Base-by-base conservation (phyloP, 2,797 vertebrate species). In the Pipistrellus kuhlii region DNA sequence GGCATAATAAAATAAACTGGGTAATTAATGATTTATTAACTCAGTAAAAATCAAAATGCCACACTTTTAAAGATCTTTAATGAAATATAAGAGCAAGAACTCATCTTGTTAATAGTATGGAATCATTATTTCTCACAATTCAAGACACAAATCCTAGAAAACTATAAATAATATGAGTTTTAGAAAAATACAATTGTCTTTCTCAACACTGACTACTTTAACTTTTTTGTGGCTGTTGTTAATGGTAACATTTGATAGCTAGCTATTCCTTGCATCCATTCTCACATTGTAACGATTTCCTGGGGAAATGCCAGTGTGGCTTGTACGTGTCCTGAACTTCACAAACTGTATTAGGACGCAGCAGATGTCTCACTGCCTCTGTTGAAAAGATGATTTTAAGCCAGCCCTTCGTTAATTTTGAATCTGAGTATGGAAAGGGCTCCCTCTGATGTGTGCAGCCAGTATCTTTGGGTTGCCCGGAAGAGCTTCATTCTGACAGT, bases 401-500 rank as follows among this genome's bases (percentile, higher is more conserved):
- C 15, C 30, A 85, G 25, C 88, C 92, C 68, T 81, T 76, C 83
- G 38, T 94, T 95, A 91, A 73, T 96, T 96, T 96, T 5, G 38
- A 95, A 57, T 88, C 71, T 66, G 12, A 82, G 25, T 82, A 4
- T 94, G 80, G 80, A 84, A 91, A 93, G 80, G 80, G 2, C 15
- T 38, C 25, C 11, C 20, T 21, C 35, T 77, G 76, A 96, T 94
- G 32, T 84, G 78, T 15, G 11, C 8, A 68, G 83, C 94, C 69
- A 71, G 0, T 89, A 85, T 86, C 30, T 88, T 96, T 96, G 93
- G 73, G 85, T 86, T 94, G 87, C 38, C 83, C 96, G 80, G 82
- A 83, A 96, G 96, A 97, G 30, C 85, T 96, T 6, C 90, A 90
- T 92, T 97, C 21, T 88, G 64, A 90, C 68, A 53, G 59, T 91